Base-by-base conservation (phyloP, 2,888 invertebrate species). In the Brenthis daphne region DNA sequence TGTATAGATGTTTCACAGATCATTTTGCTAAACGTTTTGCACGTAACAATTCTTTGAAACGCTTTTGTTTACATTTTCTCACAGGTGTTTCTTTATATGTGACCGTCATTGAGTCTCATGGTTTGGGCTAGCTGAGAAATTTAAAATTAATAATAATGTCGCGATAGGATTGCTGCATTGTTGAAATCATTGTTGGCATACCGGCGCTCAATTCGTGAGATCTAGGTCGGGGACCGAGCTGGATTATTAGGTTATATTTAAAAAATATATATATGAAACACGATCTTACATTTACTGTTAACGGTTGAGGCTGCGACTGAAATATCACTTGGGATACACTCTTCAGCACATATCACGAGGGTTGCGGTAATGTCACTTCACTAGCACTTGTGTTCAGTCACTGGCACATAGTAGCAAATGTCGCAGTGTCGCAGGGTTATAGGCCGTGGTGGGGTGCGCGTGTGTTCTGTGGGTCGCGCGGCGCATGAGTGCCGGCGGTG, bases 401-500 rank as follows among this genome's bases (percentile, higher is more conserved):
- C 90, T 86, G 86, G 87, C 90, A 89, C 91, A 90, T 90, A 82
- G 80, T 86, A 79, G 84, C 80, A 77, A 84, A 71, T 73, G 77
- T 82, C 79, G 82, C 79, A 77, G 79, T 81, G 80, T 80, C 79
- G 82, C 80, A 81, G 85, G 85, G 84, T 86, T 82, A 69, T 66
- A 70, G 73, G 66, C 61, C 57, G 69, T 86, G 83, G 88, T 86
- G 88, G 86, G 86, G 86, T 83, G 85, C 82, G 89, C 91, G 92
- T 92, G 92, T 91, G 90, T 77, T 86, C 89, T 71, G 87, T 82
- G 82, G 84, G 85, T 88, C 89, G 86, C 77, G 85, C 90, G 83
- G 91, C 88, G 92, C 92, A 90, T 92, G 90, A 92, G 92, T 92
- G 92, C 82, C 87, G 79, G 84, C 82, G 84, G 89, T 92, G 91